Conservation (phyloP, 2,888 invertebrate genomes). For the Allophyes oxyacanthae region DNA sequence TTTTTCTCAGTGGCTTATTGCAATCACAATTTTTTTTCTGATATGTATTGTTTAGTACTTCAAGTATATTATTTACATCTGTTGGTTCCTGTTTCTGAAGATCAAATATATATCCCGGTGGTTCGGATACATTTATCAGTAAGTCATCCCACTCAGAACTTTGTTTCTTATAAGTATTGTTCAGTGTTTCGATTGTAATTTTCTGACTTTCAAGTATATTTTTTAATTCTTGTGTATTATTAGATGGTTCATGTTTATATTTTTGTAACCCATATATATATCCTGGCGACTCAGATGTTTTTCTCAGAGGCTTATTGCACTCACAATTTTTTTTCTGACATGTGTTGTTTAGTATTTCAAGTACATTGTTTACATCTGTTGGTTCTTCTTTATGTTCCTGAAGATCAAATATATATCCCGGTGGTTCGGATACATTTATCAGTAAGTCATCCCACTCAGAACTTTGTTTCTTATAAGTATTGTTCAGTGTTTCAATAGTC, state of each 20-base stretch:
- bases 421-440: neutral
- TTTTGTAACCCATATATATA: no score
- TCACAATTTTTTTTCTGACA: constrained; percentile 1
- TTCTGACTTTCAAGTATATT: neutral
- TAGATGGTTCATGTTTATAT: no score
- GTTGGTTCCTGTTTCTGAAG: neutral
- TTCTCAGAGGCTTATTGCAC: neutral
- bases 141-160: neutral
- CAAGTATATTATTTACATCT: neutral
- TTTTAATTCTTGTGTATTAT: neutral
- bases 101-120: constrained; percentile 4
- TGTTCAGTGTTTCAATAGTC: neutral
- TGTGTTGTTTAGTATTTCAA: neutral
- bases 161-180: neutral
- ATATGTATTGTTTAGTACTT: neutral
- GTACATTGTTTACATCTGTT: no score
- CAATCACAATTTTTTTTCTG: constrained; percentile 4
- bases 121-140: neutral
- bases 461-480: neutral
- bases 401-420: constrained; percentile 4
- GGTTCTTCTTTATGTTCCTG: neutral
- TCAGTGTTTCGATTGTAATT: neutral
- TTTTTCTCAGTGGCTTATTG: neutral
- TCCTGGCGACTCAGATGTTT: no score
- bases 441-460: neutral